Evolutionary conservation across 1,140 invertebrate genomes (phyloP).

Genomic region (Macrobrachium rosenbergii): DNA sequence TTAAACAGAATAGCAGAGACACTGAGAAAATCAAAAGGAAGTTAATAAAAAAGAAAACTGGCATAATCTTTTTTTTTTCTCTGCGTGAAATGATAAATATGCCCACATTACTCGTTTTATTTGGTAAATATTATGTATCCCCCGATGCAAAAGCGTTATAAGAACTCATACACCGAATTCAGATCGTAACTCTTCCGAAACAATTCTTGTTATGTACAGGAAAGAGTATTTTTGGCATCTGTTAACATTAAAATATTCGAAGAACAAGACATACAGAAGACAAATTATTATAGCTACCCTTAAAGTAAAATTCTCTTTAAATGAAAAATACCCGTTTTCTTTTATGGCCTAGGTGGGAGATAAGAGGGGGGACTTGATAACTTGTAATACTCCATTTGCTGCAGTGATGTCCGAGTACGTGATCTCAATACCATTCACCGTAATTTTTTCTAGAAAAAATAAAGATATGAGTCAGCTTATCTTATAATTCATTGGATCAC

Average conservation of each 20-base stretch:
- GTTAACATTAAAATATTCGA: not conserved
- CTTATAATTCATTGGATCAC: not conserved
- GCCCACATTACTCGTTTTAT: no score
- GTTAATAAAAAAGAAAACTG: no score
- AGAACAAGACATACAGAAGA: not conserved
- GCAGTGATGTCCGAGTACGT: constrained; percentile 48
- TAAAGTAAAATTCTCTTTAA: not conserved
- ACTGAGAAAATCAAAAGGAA: no score
- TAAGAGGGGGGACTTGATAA: constrained; percentile 51
- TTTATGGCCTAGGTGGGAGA: constrained; percentile 28
- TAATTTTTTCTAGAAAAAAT: constrained; percentile 14
- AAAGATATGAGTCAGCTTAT: not conserved
- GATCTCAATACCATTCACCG: constrained; percentile 33
- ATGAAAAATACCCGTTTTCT: constrained; percentile 12
- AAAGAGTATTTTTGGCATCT: not conserved
- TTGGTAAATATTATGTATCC: no score
- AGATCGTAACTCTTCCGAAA: no score
- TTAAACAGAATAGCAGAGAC: no score
- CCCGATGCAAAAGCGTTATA: no score
- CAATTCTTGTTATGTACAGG: not conserved
- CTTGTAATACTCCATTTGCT: constrained; percentile 49
- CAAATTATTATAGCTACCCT: not conserved
- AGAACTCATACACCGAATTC: no score
- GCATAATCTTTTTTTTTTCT: no score
- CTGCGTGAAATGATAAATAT: no score